Base-by-base conservation (phyloP, 2,888 invertebrate species). In the Tetranychus piercei region DNA sequence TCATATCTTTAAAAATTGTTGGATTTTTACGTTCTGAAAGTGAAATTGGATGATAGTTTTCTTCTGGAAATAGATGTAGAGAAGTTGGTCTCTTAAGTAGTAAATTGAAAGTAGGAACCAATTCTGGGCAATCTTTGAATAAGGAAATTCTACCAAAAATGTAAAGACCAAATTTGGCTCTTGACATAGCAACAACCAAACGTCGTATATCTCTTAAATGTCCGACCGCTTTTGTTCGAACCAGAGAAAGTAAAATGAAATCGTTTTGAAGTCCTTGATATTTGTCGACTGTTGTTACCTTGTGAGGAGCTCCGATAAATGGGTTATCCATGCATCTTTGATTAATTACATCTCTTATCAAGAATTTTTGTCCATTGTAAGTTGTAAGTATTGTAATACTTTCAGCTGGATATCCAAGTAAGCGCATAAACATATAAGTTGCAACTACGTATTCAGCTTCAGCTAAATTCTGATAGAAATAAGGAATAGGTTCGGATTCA, bases 231-330 rank as follows among this genome's bases (percentile, higher is more conserved):
- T 89, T 89, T 0, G 97, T 97, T 77, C 96, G 87, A 34, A 99
- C 99, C 72, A 99, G 84, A 0, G 97, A 99, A 73, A 99, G 86
- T 20, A 99, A 86, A 76, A 99, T 94, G 81, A 92, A 94, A 84
- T 99, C 99, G 83, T 99, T 99, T 84, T 99, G 99, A 81, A 99
- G 99, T 75, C 99, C 99, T 82, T 99, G 99, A 83, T 95, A 99
- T 82, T 97, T 96, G 84, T 99, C 99, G 22, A 99, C 99, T 0
- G 99, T 99, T 0, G 85, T 85, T 71, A 86, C 82, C 84, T 94
- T 95, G 79, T 90, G 88, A 0, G 95, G 95, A 80, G 89, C 85
- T 22, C 97, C 97, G 79, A 99, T 94, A 74, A 97, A 86, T 0
- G 95, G 93, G 85, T 99, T 99, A 77, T 89, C 89, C 1, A 92